Evolutionary conservation across 2,797 vertebrate genomes (phyloP).

Genomic region (Falco naumanni): DNA sequence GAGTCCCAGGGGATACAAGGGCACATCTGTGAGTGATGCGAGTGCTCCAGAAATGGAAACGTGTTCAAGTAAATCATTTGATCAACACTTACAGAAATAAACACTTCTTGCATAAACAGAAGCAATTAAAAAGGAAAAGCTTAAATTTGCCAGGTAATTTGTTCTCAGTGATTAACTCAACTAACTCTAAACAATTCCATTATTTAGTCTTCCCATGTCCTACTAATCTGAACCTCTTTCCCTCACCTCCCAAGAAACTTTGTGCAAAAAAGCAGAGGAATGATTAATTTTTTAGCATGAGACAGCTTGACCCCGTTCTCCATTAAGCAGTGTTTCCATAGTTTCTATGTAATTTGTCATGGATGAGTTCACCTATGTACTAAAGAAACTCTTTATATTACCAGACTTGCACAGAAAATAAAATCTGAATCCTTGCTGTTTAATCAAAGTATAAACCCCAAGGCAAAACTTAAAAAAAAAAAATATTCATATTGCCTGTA

Average conservation of each 20-base stretch:
- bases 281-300: slow-evolving; percentile 37
- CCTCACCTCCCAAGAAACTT: background rate
- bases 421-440: background rate
- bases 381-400: background rate
- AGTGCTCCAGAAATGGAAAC: background rate
- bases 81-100: background rate
- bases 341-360: slow-evolving; percentile 24
- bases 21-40: background rate
- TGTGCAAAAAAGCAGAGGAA: background rate
- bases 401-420: background rate
- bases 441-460: background rate
- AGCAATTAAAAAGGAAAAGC: background rate
- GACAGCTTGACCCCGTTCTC: background rate
- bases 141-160: background rate
- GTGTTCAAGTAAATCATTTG: background rate
- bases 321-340: slow-evolving; percentile 39
- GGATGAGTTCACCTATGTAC: background rate
- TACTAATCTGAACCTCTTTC: background rate
- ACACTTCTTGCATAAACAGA: background rate
- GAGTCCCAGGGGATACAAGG: background rate
- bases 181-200: background rate
- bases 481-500: background rate
- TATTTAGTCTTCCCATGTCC: background rate
- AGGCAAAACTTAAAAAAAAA: background rate
- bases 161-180: background rate